Base-by-base conservation (phyloP, 2,113 vertebrate genomes). In the Telmatochromis sp. region DNA sequence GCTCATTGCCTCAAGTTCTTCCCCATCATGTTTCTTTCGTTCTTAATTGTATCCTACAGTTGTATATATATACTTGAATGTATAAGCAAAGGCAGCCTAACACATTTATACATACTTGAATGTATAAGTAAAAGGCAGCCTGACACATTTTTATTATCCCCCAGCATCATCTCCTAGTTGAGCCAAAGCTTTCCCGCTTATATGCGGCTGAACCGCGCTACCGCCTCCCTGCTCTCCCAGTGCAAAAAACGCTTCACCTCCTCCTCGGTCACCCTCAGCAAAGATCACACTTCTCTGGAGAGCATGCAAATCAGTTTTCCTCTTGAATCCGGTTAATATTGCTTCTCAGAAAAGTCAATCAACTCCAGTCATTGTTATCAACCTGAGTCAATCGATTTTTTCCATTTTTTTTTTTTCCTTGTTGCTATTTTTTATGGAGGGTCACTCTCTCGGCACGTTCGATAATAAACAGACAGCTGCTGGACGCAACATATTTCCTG, bases 151-250 rank as follows among this genome's bases (percentile, higher is more conserved):
- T 78, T 19, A 45, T 7, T 57, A 19, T 28, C 13, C 26, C 42
- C 60, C 78, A 89, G 28, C 73, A 78, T 78, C 3, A 78, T 51
- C 26, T 31, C 70, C 45, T n/a, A 2, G 73, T 49, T 33, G 26
- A 33, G 45, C 45, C 45, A 58, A 79, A 88, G 82, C 73, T 96
- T 97, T 97, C 96, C 97, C 96, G 97, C 97, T 96, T 91, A 79
- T 93, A 92, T 93, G 94, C 81, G 84, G 87, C 90, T 91, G 95
- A 97, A 96, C 88, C 96, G 96, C 97, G 97, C 96, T 95, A 83
- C 95, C 96, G 83, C 96, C 96, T 96, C 95, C 94, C 87, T 92
- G 88, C 91, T 91, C 87, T 84, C 85, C 49, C 90, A 91, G 90
- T 91, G 91, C 94, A 94, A 82, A 81, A 78, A 60, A 80, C 92